Percentiles rank a stretch among this genome's conserved stretches.
Evolutionary conservation across 92 coral and sea anemone species (phyloP).

Genomic region (Siderastrea siderea): DNA sequence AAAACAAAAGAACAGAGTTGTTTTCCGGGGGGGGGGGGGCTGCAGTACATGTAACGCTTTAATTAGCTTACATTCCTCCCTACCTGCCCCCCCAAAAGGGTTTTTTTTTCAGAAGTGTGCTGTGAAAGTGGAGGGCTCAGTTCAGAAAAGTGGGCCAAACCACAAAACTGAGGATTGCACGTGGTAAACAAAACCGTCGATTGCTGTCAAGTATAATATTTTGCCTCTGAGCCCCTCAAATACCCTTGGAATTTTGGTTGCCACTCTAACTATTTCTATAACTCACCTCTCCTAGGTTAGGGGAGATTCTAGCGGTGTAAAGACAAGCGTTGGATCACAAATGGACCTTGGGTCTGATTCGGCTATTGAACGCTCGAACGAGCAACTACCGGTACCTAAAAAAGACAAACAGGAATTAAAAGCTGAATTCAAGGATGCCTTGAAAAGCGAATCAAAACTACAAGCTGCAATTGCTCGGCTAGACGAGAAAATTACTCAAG

Average conservation of each 20-base stretch:
- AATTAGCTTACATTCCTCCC: no score
- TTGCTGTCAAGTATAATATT: no score
- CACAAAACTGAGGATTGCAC: no score
- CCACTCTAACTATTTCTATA: not conserved
- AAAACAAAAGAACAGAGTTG: no score
- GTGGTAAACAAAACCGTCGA: no score
- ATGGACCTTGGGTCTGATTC: slow-evolving; percentile 72
- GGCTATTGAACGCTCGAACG: slow-evolving; percentile 32
- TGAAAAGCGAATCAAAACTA: slow-evolving; percentile 62
- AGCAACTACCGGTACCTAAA: slow-evolving; percentile 20
- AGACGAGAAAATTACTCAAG: slow-evolving; percentile 72
- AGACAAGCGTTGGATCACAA: slow-evolving; percentile 76
- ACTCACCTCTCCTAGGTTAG: slow-evolving; percentile 18
- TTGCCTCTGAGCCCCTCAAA: not conserved
- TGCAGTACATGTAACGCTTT: no score
- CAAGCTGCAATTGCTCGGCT: slow-evolving; percentile 74
- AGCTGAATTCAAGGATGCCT: slow-evolving; percentile 78
- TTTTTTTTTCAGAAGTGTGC: no score
- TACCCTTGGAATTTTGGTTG: not conserved
- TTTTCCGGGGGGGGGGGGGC: no score
- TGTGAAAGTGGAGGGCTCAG: no score
- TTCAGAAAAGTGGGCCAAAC: no score
- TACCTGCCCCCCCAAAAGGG: no score
- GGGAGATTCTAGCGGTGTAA: slow-evolving; percentile 42
- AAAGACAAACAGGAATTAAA: slow-evolving; percentile 82